Conservation (phyloP, 2,888 invertebrate species). For the Drosophila falleni region DNA sequence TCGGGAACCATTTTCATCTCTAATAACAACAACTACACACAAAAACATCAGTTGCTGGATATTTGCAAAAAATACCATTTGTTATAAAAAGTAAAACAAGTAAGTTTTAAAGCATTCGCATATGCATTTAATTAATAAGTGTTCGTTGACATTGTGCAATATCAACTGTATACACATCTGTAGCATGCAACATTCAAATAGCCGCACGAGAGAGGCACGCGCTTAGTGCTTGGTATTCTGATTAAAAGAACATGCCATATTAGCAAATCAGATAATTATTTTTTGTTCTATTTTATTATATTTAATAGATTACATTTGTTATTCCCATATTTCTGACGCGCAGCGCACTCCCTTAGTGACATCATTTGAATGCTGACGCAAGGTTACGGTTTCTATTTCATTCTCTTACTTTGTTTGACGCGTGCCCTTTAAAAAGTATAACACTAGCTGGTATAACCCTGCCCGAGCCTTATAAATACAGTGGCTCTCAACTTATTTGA, state of each 20-base stretch:
- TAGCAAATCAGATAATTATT: conserved; percentile 8
- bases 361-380: conserved; percentile 56
- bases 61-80: neutral
- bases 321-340: conserved; percentile 34
- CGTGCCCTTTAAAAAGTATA: conserved; percentile 21
- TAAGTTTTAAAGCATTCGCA: conserved; percentile 30
- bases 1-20: conserved; percentile 8
- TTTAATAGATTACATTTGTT: conserved; percentile 28
- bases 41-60: conserved; percentile 17
- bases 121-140: neutral
- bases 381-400: conserved; percentile 27
- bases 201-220: conserved; percentile 8
- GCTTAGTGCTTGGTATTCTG: conserved; percentile 14
- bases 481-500: too few species aligned
- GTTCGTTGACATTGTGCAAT: conserved; percentile 32
- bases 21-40: conserved; percentile 22
- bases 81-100: conserved; percentile 26
- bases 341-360: conserved; percentile 38
- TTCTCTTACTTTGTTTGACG: conserved; percentile 31
- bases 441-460: neutral
- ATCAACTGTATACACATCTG: conserved; percentile 1
- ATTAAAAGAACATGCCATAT: conserved; percentile 36
- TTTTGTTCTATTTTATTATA: neutral
- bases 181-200: conserved; percentile 18
- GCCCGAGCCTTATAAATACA: neutral